A percentile compares a stretch with the other conserved stretches of the same genome.
These are phyloP conservation scores for Cynocephalus volans DNA, from an alignment of 2,113 vertebrate genomes.

Conservation along the genomic window DNA sequence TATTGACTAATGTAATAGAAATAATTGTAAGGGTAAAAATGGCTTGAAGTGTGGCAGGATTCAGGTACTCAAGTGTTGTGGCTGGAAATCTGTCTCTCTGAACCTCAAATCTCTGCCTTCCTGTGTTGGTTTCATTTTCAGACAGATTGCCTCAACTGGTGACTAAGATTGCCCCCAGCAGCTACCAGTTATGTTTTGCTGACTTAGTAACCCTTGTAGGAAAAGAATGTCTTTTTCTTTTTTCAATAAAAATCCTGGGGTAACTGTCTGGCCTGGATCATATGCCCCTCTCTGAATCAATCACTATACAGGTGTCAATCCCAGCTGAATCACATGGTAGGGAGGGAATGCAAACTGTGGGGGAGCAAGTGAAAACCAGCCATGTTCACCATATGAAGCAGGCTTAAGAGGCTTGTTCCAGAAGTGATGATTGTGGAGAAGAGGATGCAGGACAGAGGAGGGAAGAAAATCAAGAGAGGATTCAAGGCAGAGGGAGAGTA, in stretches of 20 bases:
- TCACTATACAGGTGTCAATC: background rate
- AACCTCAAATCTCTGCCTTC: background rate
- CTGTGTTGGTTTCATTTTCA: constrained; percentile 41
- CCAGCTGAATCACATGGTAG: background rate
- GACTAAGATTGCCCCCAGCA: background rate
- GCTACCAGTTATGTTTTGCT: background rate
- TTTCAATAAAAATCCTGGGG: constrained; percentile 33
- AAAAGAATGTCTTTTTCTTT: constrained; percentile 2
- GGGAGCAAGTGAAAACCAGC: background rate
- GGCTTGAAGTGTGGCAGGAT: background rate
- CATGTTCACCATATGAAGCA: background rate
- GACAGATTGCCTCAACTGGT: background rate
- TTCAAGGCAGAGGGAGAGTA: background rate
- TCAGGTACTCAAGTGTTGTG: background rate
- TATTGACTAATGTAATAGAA: background rate
- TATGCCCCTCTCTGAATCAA: background rate
- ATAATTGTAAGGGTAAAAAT: constrained; percentile 56
- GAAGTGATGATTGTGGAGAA: background rate
- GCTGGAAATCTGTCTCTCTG: background rate
- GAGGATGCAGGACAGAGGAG: background rate
- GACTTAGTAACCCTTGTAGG: background rate
- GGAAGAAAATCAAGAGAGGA: background rate
- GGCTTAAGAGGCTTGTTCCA: background rate
- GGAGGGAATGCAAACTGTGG: background rate
- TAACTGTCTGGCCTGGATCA: background rate